Base-by-base conservation (phyloP, 1,140 invertebrate species). In the Atta cephalotes region DNA sequence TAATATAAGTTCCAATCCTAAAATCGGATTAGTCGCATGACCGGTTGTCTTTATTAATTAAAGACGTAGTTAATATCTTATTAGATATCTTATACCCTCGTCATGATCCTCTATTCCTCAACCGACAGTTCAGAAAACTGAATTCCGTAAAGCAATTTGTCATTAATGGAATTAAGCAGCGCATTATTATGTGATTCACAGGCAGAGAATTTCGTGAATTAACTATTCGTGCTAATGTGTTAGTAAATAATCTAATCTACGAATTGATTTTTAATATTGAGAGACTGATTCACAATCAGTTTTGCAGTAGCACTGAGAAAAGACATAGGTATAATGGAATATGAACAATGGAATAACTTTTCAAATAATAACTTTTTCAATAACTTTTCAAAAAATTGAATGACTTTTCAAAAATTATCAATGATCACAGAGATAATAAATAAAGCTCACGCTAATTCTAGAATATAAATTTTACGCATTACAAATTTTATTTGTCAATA, bases 121-220 rank as follows among this genome's bases (percentile, higher is more conserved):
- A 28, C 45, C 56, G 49, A 72, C 53, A 86, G 70, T 65, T 74
- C 71, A 71, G 68, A 89, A 88, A 87, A 89, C 71, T 58, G 63
- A 84, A 86, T 25, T 68, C 58, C 56, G 21, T 84, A 89, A 86
- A 86, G 74, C 82, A 88, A 88, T 89, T 89, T 88, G 63, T 91
- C 82, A 87, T 89, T 88, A 89, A 90, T 88, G 79, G 85, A 87
- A 90, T 90, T 90, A 88, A 87, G 66, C 62, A 74, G 31, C 71
- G 63, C 79, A 21, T 89, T 87, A 84, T 87, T 87, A 79, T 25
- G 5, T n/a, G 25, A 77, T 53, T 85, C 56, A 14, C 35, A 49
- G 5, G 4, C 35, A n/a, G 3, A 39, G 71, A 49, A 53, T 49
- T 35, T 74, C 25, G n/a, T 14, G 7, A 74, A 49, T 39, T 62